Percentiles rank a stretch among this genome's conserved stretches.
Evolutionary conservation across 2,113 vertebrate genomes (phyloP).

Genomic region (Malurus alboscapulatus): DNA sequence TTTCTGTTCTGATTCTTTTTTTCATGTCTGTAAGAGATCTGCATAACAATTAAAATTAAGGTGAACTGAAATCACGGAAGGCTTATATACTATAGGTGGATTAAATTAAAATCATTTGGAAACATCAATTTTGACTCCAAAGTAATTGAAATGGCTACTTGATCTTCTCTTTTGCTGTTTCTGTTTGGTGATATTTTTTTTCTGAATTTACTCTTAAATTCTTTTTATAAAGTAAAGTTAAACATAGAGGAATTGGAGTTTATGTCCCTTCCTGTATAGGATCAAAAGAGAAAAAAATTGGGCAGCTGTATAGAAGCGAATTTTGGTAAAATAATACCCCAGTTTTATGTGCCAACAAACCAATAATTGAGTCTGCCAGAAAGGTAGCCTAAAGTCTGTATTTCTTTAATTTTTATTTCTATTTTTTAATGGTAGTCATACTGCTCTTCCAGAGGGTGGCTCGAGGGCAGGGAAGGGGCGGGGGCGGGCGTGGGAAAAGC

Average conservation of each 20-base stretch:
- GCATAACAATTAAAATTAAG: not conserved
- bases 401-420: not conserved
- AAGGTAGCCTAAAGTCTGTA: not conserved
- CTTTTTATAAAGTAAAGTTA: not conserved
- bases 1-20: not conserved
- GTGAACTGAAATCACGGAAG: not conserved
- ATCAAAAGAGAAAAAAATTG: not conserved
- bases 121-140: not conserved
- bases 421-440: not conserved
- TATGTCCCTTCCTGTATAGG: not conserved
- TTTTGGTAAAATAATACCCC: not conserved
- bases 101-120: not conserved
- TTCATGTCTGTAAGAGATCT: not conserved
- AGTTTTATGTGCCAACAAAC: not conserved
- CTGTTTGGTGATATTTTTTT: not conserved
- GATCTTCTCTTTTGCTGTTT: not conserved
- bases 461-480: too few relatives aligned
- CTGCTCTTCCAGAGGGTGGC: not conserved
- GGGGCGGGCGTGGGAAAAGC: rapidly evolving
- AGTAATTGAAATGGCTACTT: not conserved
- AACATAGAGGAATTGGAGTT: not conserved
- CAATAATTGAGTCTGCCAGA: not conserved
- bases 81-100: not conserved
- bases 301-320: not conserved
- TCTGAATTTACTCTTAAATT: not conserved